Evolutionary conservation across 2,113 vertebrate genomes (phyloP), one percentile per base, ranked within the genome.

Genomic region (Proterorhinus semilunaris): DNA sequence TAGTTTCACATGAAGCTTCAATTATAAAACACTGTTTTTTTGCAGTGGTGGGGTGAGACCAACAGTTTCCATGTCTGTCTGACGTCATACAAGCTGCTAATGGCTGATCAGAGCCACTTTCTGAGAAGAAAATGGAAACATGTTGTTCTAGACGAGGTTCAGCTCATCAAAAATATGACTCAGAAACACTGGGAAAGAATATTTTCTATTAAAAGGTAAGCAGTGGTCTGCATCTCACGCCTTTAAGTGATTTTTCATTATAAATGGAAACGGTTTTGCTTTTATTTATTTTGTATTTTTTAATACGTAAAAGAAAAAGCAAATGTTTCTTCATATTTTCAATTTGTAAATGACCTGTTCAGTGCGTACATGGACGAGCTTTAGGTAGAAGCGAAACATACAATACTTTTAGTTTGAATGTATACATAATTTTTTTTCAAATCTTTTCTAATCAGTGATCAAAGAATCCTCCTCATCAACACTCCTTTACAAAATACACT

Each of bases 101-200:
- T 96, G 84, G 96, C 94, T 82, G 94, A 96, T 84, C 93, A 94
- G 79, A 86, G 88, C 47, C 91, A 95, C 16, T 96, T 96, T 72
- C 87, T 94, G 80, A 95, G 89, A 80, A 92, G 92, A 76, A 74
- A 89, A 43, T 98, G 96, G 96, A 95, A 92, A 51, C 95, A 96
- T 65, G 84, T 98, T 65, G 90, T 98, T 62, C 88, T 98, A 61
- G 96, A 96, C 17, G 95, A 96, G 83, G 95, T 96, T 85, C 95
- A 96, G 68, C 94, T 95, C 73, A 93, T 96, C 65, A 95, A 93
- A 83, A 96, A 94, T 72, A 94, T 96, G 93, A 94, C 92, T 0
- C 94, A 96, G 83, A 95, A 95, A 77, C 95, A 96, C 86, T 98
- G 95, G 96, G 94, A 95, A 73, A 94, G 92, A 0, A 80, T 98